Percentiles rank a stretch among this genome's conserved stretches.
Evolutionary conservation across 2,797 vertebrate genomes (phyloP).

Genomic region (Pachyuromys duprasi): DNA sequence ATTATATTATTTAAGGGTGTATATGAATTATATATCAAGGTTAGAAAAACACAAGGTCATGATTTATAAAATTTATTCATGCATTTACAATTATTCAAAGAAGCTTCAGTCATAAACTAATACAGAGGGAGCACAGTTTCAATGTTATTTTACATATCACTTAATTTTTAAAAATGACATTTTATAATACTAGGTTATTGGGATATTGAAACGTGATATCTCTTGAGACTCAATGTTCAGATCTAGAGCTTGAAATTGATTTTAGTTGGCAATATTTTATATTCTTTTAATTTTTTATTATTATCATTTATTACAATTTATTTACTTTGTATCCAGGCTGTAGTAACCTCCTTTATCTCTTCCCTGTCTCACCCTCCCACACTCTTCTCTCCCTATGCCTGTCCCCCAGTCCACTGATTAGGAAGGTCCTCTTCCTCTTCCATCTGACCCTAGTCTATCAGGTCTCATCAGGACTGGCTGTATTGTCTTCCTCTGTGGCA

Average conservation of each 20-base stretch:
- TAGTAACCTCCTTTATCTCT: too few relatives aligned
- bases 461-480: too few relatives aligned
- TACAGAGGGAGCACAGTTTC: neutral
- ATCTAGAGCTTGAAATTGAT: neutral
- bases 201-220: neutral
- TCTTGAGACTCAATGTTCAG: neutral
- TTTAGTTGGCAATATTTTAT: neutral
- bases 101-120: neutral
- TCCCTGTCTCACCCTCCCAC: too few relatives aligned
- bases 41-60: neutral
- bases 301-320: too few relatives aligned
- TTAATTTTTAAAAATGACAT: neutral
- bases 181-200: neutral
- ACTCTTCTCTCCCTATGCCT: too few relatives aligned
- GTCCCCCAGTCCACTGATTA: too few relatives aligned
- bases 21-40: neutral
- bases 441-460: too few relatives aligned
- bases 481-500: too few relatives aligned
- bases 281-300: too few relatives aligned
- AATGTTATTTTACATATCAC: neutral
- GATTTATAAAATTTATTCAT: neutral
- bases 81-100: neutral
- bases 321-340: too few relatives aligned
- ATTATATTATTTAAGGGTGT: neutral
- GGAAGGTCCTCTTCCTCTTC: too few relatives aligned